Evolutionary conservation across 2,888 invertebrate species (phyloP).

Genomic region (Nymphalis c-album): DNA sequence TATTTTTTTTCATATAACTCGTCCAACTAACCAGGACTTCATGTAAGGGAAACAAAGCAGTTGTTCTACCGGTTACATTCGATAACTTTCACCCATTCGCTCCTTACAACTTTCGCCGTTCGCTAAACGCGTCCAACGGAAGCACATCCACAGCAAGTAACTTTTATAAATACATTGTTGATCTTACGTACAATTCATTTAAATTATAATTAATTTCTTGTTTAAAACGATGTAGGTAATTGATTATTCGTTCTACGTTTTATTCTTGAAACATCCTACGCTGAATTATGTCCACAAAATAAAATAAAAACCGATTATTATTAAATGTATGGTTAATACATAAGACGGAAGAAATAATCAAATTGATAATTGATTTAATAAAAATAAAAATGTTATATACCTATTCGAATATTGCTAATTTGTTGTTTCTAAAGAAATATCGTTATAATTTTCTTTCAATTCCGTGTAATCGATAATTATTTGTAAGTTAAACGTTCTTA

Average conservation of each 20-base stretch:
- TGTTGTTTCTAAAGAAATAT: too few species aligned
- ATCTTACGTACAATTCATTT: not conserved
- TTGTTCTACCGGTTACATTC: slow-evolving; percentile 36
- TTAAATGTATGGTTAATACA: too few species aligned
- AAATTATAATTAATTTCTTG: not conserved
- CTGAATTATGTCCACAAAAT: too few species aligned
- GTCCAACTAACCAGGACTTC: slow-evolving; percentile 20
- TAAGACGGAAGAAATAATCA: too few species aligned
- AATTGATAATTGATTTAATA: too few species aligned
- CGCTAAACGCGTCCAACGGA: slow-evolving; percentile 31
- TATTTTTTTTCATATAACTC: too few species aligned
- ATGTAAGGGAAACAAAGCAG: slow-evolving; percentile 34
- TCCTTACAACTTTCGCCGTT: slow-evolving; percentile 44
- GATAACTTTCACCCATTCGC: slow-evolving; percentile 41
- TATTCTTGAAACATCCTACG: not conserved
- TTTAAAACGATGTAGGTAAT: not conserved
- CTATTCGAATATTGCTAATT: too few species aligned
- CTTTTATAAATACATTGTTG: slow-evolving; percentile 6
- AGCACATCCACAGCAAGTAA: slow-evolving; percentile 3
- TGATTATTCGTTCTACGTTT: not conserved
- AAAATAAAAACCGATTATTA: too few species aligned
- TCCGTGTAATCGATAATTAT: too few species aligned
- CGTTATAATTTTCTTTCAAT: too few species aligned
- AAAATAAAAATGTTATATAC: too few species aligned
- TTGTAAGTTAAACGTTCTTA: too few species aligned